Percentiles rank a stretch among this genome's conserved stretches.
These are phyloP conservation scores for Aphelocoma coerulescens DNA, from an alignment of 2,113 vertebrate species.

Conservation along the genomic window DNA sequence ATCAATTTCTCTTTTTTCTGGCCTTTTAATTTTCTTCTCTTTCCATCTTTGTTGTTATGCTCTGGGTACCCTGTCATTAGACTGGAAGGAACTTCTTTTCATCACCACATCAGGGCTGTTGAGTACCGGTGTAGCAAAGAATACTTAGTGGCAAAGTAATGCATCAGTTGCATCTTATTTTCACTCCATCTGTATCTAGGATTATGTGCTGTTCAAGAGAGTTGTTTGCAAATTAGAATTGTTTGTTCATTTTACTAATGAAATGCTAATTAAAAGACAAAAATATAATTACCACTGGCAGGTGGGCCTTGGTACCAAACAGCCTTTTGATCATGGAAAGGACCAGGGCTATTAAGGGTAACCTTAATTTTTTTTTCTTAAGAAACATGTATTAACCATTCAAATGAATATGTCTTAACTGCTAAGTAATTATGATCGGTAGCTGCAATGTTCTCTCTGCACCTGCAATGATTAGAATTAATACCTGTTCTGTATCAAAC, in stretches of 20 bases:
- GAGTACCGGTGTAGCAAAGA: neutral
- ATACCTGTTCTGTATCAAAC: neutral
- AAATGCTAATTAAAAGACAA: neutral
- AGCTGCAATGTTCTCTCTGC: neutral
- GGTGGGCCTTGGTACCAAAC: neutral
- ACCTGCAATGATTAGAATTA: neutral
- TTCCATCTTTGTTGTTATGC: neutral
- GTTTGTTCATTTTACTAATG: neutral
- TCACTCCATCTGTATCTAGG: neutral
- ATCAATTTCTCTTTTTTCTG: accelerated
- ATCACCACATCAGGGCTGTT: neutral
- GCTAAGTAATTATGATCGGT: neutral
- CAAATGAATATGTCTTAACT: neutral
- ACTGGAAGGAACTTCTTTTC: neutral
- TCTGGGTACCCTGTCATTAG: neutral
- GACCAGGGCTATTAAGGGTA: neutral
- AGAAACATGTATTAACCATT: neutral
- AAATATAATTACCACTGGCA: neutral
- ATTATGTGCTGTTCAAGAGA: neutral
- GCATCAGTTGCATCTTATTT: neutral
- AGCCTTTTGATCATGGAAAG: neutral
- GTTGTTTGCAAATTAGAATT: neutral
- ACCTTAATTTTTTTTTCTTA: neutral
- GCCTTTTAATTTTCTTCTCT: neutral
- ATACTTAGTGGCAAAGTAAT: neutral